Evolutionary conservation across 2,797 vertebrate genomes (phyloP).

Genomic region (Melanitta fusca): DNA sequence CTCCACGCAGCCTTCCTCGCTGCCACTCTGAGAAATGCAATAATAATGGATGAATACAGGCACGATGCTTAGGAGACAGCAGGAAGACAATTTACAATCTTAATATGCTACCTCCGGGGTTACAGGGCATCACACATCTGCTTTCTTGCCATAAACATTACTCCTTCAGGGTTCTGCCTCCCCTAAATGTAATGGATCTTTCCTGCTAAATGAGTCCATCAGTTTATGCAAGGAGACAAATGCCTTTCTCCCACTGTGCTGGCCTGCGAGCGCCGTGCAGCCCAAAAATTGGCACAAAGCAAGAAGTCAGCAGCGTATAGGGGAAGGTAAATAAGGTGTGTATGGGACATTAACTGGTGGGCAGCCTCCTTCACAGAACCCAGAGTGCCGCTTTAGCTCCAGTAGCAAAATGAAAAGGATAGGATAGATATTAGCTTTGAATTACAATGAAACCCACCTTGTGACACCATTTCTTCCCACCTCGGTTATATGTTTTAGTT

Average conservation of each 20-base stretch:
- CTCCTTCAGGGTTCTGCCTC: background rate
- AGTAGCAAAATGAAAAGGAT: background rate
- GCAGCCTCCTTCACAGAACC: conserved; percentile 24
- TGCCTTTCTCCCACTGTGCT: fast-evolving
- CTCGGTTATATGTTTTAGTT: conserved; percentile 34
- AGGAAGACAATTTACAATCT: conserved; percentile 5
- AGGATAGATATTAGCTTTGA: background rate
- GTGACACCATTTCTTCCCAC: background rate
- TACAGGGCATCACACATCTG: conserved; percentile 14
- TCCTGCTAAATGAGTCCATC: background rate
- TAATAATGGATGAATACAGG: background rate
- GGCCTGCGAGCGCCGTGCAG: background rate
- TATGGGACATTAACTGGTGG: background rate
- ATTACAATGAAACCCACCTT: conserved; percentile 24
- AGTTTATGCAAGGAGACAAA: conserved; percentile 10
- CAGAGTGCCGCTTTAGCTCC: background rate
- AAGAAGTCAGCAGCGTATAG: background rate
- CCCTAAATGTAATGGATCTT: background rate
- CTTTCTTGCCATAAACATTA: background rate
- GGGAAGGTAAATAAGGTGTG: background rate
- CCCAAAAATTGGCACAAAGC: background rate
- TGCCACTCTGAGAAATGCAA: background rate
- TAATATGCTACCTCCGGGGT: background rate
- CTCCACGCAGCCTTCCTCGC: background rate
- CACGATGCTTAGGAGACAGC: background rate